Conservation (phyloP, 2,888 invertebrate species). For the Netelia virgata region DNA sequence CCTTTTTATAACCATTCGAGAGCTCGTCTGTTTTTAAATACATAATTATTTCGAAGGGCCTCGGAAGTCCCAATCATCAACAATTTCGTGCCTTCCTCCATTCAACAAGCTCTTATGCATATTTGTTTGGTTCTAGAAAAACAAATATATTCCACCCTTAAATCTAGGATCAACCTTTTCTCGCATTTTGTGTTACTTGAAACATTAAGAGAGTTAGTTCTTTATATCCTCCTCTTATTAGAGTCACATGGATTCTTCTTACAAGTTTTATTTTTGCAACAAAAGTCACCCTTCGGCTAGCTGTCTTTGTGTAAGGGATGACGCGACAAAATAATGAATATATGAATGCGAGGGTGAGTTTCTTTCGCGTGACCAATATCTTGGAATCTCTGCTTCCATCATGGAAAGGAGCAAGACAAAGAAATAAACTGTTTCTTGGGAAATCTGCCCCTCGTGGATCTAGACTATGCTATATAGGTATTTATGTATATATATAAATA, state of each 20-base stretch:
- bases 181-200: too few relatives aligned
- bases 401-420: background rate
- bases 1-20: conserved; percentile 17
- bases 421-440: conserved; percentile 42
- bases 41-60: conserved; percentile 36
- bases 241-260: too few relatives aligned
- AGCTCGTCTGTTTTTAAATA: conserved; percentile 18
- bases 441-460: conserved; percentile 20
- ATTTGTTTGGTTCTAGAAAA: too few relatives aligned
- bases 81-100: background rate
- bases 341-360: conserved; percentile 1
- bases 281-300: too few relatives aligned
- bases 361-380: conserved; percentile 43
- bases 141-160: too few relatives aligned
- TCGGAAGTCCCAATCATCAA: background rate
- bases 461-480: background rate
- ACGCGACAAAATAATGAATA: background rate
- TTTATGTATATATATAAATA: background rate
- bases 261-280: too few relatives aligned
- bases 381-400: conserved; percentile 8
- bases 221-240: too few relatives aligned
- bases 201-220: too few relatives aligned
- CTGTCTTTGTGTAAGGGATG: too few relatives aligned
- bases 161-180: too few relatives aligned
- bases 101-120: background rate